Conservation (phyloP, 1,140 invertebrate genomes). For the Lanistes nyassanus region DNA sequence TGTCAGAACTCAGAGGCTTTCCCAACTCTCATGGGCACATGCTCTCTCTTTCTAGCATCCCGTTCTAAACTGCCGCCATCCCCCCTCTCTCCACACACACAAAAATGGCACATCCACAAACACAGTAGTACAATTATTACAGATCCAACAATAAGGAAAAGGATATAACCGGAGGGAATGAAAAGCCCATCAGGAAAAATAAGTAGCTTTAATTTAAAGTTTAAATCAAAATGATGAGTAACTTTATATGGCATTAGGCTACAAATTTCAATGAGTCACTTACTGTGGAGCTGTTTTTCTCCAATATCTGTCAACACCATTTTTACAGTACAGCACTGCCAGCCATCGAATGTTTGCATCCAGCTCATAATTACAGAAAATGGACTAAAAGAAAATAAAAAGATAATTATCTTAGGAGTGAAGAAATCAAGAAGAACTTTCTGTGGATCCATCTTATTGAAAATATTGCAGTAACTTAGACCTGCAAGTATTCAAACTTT, state of each 20-base stretch:
- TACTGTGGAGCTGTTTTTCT: constrained; percentile 83
- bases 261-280: constrained; percentile 43
- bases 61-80: no score
- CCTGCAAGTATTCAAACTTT: no score
- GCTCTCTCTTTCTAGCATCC: no score
- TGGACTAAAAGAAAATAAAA: constrained; percentile 74
- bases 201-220: background rate
- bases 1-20: no score
- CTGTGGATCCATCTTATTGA: background rate
- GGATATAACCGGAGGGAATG: background rate
- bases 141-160: background rate
- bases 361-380: constrained; percentile 83
- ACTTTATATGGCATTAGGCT: background rate
- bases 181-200: background rate
- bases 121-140: background rate
- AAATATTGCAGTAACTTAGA: background rate
- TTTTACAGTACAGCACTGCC: constrained; percentile 92
- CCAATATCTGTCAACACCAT: constrained; percentile 95
- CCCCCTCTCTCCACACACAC: no score
- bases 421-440: background rate
- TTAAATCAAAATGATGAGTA: background rate
- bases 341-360: constrained; percentile 90
- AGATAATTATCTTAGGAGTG: constrained; percentile 28
- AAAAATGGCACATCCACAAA: no score
- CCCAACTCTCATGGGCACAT: no score